phyloP scores from a whole-genome alignment of 2,888 invertebrate genomes.

The Halictus quadricinctus region DNA sequence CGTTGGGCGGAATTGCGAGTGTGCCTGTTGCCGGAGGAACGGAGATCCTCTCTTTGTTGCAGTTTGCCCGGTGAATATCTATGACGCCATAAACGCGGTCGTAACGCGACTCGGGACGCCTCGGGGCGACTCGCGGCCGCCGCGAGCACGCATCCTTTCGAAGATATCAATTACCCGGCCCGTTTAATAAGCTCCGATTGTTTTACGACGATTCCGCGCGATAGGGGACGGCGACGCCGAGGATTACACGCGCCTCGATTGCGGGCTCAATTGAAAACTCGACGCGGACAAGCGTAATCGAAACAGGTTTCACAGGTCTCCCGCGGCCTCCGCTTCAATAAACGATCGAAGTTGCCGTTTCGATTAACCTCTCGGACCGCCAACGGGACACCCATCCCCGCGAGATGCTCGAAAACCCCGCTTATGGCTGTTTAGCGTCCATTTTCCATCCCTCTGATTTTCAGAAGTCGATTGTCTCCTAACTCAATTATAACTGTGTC shows the following conservation, averaged over 20 bases:
- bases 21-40: not conserved
- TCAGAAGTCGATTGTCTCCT: no score
- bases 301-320: conserved; percentile 11
- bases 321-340: not conserved
- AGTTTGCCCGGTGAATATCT: not conserved
- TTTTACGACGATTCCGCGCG: not conserved
- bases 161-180: not conserved
- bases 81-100: conserved; percentile 11
- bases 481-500: no score
- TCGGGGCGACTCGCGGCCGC: not conserved
- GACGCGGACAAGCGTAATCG: not conserved
- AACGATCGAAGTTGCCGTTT: not conserved
- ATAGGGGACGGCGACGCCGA: not conserved
- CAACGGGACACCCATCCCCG: not conserved
- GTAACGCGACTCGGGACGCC: not conserved
- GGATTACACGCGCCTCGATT: not conserved
- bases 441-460: no score
- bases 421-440: no score
- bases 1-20: not conserved
- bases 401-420: no score
- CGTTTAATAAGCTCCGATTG: not conserved
- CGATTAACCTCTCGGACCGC: not conserved
- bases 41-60: not conserved
- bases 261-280: conserved; percentile 12
- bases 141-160: not conserved